Percentiles rank a stretch among this genome's conserved stretches.
These are phyloP conservation scores for Gnathonemus echidnorhynchus DNA, from an alignment of 2,113 vertebrate genomes.

Conservation along the genomic window DNA sequence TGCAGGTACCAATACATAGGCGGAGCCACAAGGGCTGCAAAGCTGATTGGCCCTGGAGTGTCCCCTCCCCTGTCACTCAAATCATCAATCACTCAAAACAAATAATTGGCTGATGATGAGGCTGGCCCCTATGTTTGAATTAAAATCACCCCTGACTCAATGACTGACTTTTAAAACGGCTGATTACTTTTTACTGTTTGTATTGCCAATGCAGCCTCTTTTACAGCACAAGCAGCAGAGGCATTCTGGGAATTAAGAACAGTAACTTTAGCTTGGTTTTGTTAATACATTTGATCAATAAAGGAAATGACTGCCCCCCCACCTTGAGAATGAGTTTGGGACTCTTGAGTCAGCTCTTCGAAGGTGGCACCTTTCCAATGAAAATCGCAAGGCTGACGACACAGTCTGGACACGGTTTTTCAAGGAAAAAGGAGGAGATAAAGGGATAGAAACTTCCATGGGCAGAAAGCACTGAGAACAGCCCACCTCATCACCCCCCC, in stretches of 20 bases:
- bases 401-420: neutral
- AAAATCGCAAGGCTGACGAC: neutral
- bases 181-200: neutral
- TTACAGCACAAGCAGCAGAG: neutral
- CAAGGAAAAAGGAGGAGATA: neutral
- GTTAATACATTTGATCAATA: neutral
- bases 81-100: neutral
- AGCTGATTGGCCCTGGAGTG: neutral
- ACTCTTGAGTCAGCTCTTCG: neutral
- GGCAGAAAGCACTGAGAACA: neutral
- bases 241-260: neutral
- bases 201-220: neutral
- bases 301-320: neutral
- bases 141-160: neutral
- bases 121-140: neutral
- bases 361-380: neutral
- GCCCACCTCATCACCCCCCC: neutral
- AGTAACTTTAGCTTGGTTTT: neutral
- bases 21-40: neutral
- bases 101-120: neutral
- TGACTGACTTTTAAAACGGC: neutral
- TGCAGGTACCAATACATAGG: neutral
- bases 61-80: neutral
- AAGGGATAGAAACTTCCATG: neutral
- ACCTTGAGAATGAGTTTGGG: neutral